These are phyloP conservation scores for Falco naumanni DNA, from an alignment of 2,797 vertebrate genomes.

Conservation along the genomic window DNA sequence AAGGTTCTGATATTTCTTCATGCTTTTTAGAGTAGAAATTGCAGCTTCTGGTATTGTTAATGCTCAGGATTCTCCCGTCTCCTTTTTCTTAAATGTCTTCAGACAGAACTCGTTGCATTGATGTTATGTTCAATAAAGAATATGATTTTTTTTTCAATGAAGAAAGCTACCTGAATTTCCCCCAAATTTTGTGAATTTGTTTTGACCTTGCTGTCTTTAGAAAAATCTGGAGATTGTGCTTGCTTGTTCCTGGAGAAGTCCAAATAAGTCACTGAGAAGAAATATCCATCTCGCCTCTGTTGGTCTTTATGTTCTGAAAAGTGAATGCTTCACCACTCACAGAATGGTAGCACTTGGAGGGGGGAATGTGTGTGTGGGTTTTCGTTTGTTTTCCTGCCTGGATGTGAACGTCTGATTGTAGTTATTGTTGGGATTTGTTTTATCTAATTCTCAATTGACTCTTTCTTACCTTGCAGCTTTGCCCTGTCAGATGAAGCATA, in stretches of 20 bases:
- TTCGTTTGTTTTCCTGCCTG: no score
- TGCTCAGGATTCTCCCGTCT: neutral
- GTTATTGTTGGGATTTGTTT: neutral
- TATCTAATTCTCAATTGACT: neutral
- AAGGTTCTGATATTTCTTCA: neutral
- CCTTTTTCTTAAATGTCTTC: neutral
- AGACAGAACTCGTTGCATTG: accelerated
- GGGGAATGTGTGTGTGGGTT: no score
- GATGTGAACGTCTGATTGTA: neutral
- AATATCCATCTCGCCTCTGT: neutral
- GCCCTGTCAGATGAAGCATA: conserved; percentile 98
- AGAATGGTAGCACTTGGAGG: neutral
- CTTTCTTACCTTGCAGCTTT: conserved; percentile 81
- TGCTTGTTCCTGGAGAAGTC: neutral
- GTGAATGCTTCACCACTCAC: neutral
- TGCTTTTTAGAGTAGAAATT: neutral
- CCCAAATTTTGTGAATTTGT: neutral
- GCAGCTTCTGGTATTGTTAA: neutral
- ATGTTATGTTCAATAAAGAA: neutral
- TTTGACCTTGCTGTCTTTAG: neutral
- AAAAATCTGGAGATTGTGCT: neutral
- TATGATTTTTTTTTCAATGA: neutral
- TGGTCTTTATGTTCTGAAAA: neutral
- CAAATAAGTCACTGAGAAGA: neutral
- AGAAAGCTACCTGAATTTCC: neutral